Evolutionary conservation across 2,797 vertebrate species (phyloP).

Genomic region (Sciaenops ocellatus): DNA sequence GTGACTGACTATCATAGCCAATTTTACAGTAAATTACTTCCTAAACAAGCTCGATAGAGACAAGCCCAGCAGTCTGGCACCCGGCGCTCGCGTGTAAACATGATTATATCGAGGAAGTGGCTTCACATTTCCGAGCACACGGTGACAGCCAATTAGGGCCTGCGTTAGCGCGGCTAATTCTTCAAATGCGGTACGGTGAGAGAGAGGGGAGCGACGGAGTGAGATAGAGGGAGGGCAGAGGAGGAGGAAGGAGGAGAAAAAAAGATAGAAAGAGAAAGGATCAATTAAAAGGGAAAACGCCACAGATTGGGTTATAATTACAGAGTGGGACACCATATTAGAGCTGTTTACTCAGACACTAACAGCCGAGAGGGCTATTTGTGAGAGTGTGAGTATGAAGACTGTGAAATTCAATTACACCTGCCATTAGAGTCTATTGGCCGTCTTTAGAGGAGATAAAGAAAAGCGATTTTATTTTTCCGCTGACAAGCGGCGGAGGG

Average conservation of each 20-base stretch:
- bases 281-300: constrained; percentile 79
- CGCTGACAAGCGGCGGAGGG: constrained; percentile 31
- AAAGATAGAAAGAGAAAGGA: constrained; percentile 49
- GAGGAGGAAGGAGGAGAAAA: constrained; percentile 18
- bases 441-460: constrained; percentile 35
- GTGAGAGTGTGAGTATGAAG: constrained; percentile 61
- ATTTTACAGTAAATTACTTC: constrained; percentile 85
- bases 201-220: constrained; percentile 45
- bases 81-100: constrained; percentile 79
- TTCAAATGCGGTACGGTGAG: constrained; percentile 72
- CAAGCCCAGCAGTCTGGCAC: constrained; percentile 77
- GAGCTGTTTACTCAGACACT: constrained; percentile 68
- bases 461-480: constrained; percentile 44
- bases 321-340: constrained; percentile 72
- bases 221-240: constrained; percentile 55
- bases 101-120: constrained; percentile 83
- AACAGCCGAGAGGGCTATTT: constrained; percentile 53
- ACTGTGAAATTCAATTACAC: constrained; percentile 79
- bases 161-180: constrained; percentile 79
- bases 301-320: constrained; percentile 81
- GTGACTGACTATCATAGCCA: constrained; percentile 81
- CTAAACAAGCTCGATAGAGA: constrained; percentile 81
- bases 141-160: constrained; percentile 86
- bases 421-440: constrained; percentile 61
- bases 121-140: constrained; percentile 75